Conservation (phyloP, 2,113 vertebrate genomes). For the Passer domesticus region DNA sequence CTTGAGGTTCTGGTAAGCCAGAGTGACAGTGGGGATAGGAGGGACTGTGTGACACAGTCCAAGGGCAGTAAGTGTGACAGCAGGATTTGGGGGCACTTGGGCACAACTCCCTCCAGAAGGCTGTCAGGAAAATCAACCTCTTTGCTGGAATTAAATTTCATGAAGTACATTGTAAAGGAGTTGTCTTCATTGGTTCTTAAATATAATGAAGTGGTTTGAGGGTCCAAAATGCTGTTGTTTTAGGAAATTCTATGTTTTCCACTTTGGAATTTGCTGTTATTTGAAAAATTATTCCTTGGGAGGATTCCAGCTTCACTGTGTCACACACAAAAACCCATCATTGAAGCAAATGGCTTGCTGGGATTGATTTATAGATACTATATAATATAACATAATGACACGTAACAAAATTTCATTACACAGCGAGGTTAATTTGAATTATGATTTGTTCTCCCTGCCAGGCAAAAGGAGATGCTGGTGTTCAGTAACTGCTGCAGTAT, state of each 20-base stretch:
- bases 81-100: background rate
- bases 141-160: background rate
- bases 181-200: background rate
- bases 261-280: background rate
- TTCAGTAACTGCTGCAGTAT: background rate
- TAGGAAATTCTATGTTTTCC: background rate
- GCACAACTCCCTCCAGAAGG: background rate
- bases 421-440: conserved; percentile 50
- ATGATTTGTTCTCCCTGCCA: conserved; percentile 26
- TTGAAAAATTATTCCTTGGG: background rate
- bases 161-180: background rate
- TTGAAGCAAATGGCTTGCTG: background rate
- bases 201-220: background rate
- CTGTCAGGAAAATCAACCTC: background rate
- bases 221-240: background rate
- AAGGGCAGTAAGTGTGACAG: background rate
- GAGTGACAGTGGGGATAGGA: accelerated
- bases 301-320: background rate
- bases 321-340: background rate
- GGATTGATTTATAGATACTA: conserved; percentile 26
- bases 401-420: conserved; percentile 22
- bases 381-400: conserved; percentile 16
- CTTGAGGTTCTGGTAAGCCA: background rate
- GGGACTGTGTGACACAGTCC: accelerated
- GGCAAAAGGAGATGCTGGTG: background rate